Evolutionary conservation across 2,888 invertebrate genomes (phyloP).

Genomic region (Drosophila differens): DNA sequence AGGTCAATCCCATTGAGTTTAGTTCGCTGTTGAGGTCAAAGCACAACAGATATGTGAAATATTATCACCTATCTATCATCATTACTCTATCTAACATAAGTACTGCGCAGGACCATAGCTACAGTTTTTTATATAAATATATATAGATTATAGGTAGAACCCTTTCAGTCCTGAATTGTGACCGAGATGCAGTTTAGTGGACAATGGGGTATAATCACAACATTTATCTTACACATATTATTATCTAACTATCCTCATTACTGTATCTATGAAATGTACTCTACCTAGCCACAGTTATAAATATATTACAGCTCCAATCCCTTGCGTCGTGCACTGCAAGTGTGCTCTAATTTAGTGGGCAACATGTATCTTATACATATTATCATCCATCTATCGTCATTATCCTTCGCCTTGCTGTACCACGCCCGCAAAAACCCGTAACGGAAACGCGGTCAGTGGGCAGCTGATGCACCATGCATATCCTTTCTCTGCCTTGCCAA

Average conservation of each 20-base stretch:
- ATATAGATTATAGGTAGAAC: not conserved
- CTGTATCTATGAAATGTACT: not conserved
- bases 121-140: not conserved
- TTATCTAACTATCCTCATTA: not conserved
- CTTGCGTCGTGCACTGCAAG: not conserved
- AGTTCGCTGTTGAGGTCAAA: not conserved
- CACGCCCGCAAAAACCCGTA: conserved; percentile 5
- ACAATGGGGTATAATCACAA: not conserved
- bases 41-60: not conserved
- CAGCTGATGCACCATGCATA: conserved; percentile 4
- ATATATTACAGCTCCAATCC: not conserved
- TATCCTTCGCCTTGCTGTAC: not conserved
- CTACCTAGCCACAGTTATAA: conserved; percentile 45
- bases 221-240: not conserved
- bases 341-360: conserved; percentile 1
- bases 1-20: not conserved
- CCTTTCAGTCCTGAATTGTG: not conserved
- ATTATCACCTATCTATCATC: not conserved
- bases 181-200: not conserved
- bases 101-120: not conserved
- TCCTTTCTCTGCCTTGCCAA: conserved; percentile 4
- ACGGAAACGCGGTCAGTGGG: conserved; percentile 14
- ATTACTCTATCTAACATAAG: too few species aligned
- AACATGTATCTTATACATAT: not conserved
- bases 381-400: conserved; percentile 6